Evolutionary conservation across 2,888 invertebrate genomes (phyloP).

Genomic region (Mimumesa dahlbomi): DNA sequence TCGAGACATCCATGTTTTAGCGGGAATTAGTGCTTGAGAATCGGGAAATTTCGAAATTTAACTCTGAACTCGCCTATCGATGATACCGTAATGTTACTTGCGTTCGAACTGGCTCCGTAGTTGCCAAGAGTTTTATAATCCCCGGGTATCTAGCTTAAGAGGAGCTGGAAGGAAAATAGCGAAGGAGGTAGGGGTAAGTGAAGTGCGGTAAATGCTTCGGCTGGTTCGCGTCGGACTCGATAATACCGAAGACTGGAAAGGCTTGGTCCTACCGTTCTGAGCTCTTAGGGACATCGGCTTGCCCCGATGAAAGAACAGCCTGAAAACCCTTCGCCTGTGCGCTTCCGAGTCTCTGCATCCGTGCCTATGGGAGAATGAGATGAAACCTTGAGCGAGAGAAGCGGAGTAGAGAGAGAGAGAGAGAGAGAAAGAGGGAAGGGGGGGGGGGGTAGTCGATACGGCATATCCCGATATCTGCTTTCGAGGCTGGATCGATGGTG

Average conservation of each 20-base stretch:
- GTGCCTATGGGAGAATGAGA: too few relatives aligned
- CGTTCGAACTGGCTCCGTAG: too few relatives aligned
- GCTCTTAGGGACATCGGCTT: slow-evolving; percentile 26
- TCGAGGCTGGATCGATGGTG: slow-evolving; percentile 66
- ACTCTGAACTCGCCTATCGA: too few relatives aligned
- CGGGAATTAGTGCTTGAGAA: too few relatives aligned
- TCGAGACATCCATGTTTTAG: too few relatives aligned
- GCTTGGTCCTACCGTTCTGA: slow-evolving; percentile 58
- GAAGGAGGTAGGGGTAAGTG: slow-evolving; percentile 17
- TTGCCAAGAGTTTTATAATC: too few relatives aligned
- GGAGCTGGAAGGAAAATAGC: background rate
- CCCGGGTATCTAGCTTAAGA: too few relatives aligned
- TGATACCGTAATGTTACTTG: too few relatives aligned
- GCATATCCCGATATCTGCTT: slow-evolving; percentile 62
- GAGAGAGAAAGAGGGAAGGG: slow-evolving; percentile 6
- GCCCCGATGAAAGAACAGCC: background rate
- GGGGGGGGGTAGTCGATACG: slow-evolving; percentile 40
- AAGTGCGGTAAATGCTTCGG: slow-evolving; percentile 57
- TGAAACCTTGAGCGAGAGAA: slow-evolving; percentile 2
- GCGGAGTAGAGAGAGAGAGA: background rate
- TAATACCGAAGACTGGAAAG: slow-evolving; percentile 68
- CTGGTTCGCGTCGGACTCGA: slow-evolving; percentile 67
- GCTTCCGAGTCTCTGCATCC: too few relatives aligned
- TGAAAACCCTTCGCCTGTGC: too few relatives aligned
- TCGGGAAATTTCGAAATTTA: too few relatives aligned